Evolutionary conservation across 2,888 invertebrate species (phyloP), one percentile per base, ranked within the genome.

Genomic region (Bugulina stolonifera): DNA sequence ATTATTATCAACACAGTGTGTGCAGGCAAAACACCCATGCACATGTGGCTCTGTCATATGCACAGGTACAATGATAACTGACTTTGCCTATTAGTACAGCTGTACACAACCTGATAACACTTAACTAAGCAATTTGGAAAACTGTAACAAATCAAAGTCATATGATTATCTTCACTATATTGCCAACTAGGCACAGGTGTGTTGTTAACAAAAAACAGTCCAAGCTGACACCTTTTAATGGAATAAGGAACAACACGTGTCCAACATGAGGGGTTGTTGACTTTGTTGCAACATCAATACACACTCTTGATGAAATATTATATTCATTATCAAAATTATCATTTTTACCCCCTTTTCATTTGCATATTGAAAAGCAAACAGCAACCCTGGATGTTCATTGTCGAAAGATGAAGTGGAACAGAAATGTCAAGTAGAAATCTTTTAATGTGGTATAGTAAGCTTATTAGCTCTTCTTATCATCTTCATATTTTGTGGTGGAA

Each of bases 181-280:
- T 27, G 32, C 10, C 32, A 27, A 14, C 64, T 29, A 64, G 25
- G 18, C 32, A 32, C 64, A 64, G 64, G 64, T 64, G 64, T 25
- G 27, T 18, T n/a, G 64, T 32, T 34, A 64, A 57, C n/a, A 22
- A 57, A 57, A 57, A 57, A 57, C 57, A 64, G 10, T n/a, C 10
- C 27, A 32, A 64, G 10, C 64, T 64, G 64, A 64, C 64, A 64
- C 64, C 22, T 34, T 32, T 5, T 57, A 5, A 10, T 43, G 18
- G 57, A 57, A 57, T 32, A 64, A 32, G 25, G 34, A 64, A 64
- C 2, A 64, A 64, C 64, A 64, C 64, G 64, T 64, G 64, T n/a
- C 3, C 3, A 18, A 14, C 52, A 52, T 18, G 52, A 5, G 22
- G 52, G 5, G 5, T 23, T 55, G 25, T 55, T 14, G 55, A 55